Base-by-base conservation (phyloP, 2,888 invertebrate genomes). In the Diaperis boleti region DNA sequence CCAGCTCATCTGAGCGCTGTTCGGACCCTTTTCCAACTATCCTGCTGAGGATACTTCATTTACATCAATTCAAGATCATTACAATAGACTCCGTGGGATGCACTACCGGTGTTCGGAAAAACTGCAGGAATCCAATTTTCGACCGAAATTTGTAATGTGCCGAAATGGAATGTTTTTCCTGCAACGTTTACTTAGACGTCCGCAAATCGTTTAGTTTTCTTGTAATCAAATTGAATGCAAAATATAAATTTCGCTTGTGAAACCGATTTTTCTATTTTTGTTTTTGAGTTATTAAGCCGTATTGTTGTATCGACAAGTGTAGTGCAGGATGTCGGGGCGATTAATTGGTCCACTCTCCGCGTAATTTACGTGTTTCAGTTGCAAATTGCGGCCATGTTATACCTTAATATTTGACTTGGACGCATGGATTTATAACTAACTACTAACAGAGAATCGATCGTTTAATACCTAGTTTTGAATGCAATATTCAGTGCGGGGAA, bases 1-100 rank as follows among this genome's bases (percentile, higher is more conserved):
- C 82, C 81, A 81, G 78, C 76, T 79, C 80, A 76, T 79, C 77
- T 75, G 76, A 71, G 69, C 71, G 72, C 69, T n/a, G 69, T 69
- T 70, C 50, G 69, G 72, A 75, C 75, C 77, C 78, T 76, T 76
- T 73, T 71, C 70, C 69, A 69, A 68, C 67, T 72, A 71, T 74
- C 71, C 74, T 71, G 69, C 68, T 57, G 71, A 72, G 74, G 69
- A 74, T 72, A 71, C 74, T 76, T 73, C 72, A 78, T 78, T 77
- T 77, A 73, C 75, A 77, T 75, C 69, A 69, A 72, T 73, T 70
- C 64, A 39, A 55, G 42, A 56, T 64, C 59, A 64, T 64, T 57
- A 54, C 42, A 45, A 61, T 61, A 37, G 55, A 47, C 35, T 44
- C 44, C 39, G 26, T 41, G 29, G 41, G 31, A 49, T 17, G 14